Evolutionary conservation across 2,797 vertebrate species (phyloP), one percentile per base, ranked within the genome.

Genomic region (Xerus rutilus): DNA sequence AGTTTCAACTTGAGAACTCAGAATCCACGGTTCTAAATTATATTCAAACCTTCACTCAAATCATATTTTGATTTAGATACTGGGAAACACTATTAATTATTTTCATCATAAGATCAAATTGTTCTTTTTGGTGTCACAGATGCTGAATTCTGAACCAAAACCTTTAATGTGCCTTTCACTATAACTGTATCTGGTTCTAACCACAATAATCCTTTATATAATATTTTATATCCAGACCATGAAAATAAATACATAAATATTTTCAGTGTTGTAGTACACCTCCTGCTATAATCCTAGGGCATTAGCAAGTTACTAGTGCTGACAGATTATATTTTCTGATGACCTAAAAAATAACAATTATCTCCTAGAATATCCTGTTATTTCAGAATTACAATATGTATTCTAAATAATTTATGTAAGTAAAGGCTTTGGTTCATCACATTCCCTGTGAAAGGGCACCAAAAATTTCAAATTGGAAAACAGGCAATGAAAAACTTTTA

Each of bases 41-140:
- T 54, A 97, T 81, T 84, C 87, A 86, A 97, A 97, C 83, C 64
- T 95, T 96, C 96, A 97, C 81, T 96, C 73, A 82, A 97, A 93
- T 72, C 65, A 74, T 94, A 89, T 96, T 97, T 96, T 95, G 93
- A 96, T 94, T 94, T 81, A 93, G 81, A 90, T 97, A 96, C 54
- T 69, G 49, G 69, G 70, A 97, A 96, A 95, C 93, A 47, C 52
- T 89, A 94, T 90, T 97, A 96, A 96, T 96, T 97, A 97, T 96
- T 97, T 93, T 96, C 82, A 97, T 78, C 69, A 73, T 39, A 23
- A 97, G 74, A 87, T 30, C 74, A 97, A 96, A 96, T 94, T 96
- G 87, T 84, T 96, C 93, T 96, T 93, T 90, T 90, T 73, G 59
- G 91, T 94, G 65, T 90, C 94, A 96, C 28, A 79, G 84, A 94